These are phyloP conservation scores for Aphis craccivora DNA, from an alignment of 1,140 invertebrate genomes.

Conservation along the genomic window DNA sequence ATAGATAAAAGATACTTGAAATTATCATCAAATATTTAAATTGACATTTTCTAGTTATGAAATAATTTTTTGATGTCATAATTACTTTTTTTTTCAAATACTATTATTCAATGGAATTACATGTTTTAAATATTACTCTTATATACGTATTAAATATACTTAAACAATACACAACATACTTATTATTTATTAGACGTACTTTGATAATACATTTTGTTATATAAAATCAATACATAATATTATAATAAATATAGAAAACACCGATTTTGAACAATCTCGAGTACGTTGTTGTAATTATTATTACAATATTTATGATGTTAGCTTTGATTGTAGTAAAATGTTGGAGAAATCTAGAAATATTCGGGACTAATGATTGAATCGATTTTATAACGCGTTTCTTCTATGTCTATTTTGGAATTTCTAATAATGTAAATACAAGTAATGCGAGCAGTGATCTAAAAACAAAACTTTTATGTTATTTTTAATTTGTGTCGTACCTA, in stretches of 20 bases:
- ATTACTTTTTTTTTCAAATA: neutral
- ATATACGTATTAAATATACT: neutral
- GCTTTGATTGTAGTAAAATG: neutral
- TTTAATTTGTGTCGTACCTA: neutral
- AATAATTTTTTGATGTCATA: neutral
- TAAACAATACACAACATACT: no score
- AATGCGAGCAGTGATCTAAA: neutral
- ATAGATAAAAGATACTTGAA: neutral
- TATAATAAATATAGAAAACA: neutral
- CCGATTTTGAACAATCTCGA: neutral
- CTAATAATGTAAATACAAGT: constrained; percentile 12
- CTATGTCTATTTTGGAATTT: neutral
- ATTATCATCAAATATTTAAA: neutral
- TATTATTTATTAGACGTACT: neutral
- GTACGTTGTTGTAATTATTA: neutral
- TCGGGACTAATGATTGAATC: neutral
- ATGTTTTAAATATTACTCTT: neutral
- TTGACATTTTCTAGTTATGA: neutral
- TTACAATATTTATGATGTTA: neutral
- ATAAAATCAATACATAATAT: neutral
- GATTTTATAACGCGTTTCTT: neutral
- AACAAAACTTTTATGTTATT: constrained; percentile 19
- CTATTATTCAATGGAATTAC: neutral
- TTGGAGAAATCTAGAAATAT: neutral
- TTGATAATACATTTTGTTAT: neutral